phyloP scores from a whole-genome alignment of 1,140 invertebrate genomes.

The Mercenaria mercenaria region DNA sequence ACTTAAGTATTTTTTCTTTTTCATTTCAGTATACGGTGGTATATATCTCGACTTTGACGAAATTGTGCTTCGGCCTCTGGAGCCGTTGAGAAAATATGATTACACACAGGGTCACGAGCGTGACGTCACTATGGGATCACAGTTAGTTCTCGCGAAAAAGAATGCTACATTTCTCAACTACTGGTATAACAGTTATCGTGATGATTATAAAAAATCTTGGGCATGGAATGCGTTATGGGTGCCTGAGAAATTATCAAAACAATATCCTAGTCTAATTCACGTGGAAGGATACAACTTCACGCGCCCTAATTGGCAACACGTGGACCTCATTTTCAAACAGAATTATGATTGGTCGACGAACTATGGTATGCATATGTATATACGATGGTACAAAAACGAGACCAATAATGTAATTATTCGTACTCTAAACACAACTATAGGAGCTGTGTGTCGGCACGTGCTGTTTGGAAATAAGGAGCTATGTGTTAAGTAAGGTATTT shows the following conservation, averaged over 20 bases:
- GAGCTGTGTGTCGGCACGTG: conserved; percentile 43
- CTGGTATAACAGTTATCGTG: conserved; percentile 59
- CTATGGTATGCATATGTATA: conserved; percentile 65
- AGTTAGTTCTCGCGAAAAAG: conserved; percentile 41
- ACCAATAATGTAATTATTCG: conserved; percentile 52
- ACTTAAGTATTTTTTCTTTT: too few species aligned
- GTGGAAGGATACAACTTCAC: conserved; percentile 61
- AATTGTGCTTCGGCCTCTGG: conserved; percentile 33
- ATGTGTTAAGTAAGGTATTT: conserved; percentile 51
- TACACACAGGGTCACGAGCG: conserved; percentile 53
- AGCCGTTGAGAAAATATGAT: conserved; percentile 54
- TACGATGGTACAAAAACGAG: conserved; percentile 49
- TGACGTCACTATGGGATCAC: conserved; percentile 47
- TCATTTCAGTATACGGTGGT: conserved; percentile 60
- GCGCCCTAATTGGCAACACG: conserved; percentile 15
- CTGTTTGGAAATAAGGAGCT: conserved; percentile 57
- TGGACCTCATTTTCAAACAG: conserved; percentile 27
- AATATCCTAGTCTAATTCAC: conserved; percentile 55
- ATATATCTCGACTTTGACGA: conserved; percentile 63
- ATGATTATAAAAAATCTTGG: conserved; percentile 26
- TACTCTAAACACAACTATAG: conserved; percentile 62
- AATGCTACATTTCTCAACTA: conserved; percentile 60
- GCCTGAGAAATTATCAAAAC: conserved; percentile 47
- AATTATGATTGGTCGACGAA: conserved; percentile 66
- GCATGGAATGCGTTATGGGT: conserved; percentile 43